Conservation (phyloP, 1,140 invertebrate genomes). For the Eufriesea mexicana region DNA sequence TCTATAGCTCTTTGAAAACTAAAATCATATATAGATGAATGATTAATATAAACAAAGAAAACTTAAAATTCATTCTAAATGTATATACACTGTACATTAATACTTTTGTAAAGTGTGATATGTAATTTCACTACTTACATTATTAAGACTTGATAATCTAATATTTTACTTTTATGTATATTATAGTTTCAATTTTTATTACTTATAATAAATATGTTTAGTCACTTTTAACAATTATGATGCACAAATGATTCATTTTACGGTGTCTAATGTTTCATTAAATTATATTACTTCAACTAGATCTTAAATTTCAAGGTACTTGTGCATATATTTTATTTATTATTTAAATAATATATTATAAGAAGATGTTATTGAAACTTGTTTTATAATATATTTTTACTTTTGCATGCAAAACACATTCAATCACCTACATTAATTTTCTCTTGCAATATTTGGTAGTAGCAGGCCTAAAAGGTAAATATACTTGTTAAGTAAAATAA, state of each 20-base stretch:
- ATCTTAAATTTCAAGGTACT: conserved; percentile 6
- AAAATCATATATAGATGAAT: neutral
- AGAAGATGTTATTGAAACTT: neutral
- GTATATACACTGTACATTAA: conserved; percentile 24
- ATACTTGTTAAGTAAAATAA: neutral
- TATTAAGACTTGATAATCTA: neutral
- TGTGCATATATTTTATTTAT: conserved; percentile 4
- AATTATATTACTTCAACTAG: conserved; percentile 8
- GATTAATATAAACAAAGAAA: conserved; percentile 10
- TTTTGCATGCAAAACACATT: conserved; percentile 26
- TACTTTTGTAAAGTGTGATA: conserved; percentile 2
- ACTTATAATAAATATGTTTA: conserved; percentile 17
- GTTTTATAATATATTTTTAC: neutral
- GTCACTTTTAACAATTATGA: conserved; percentile 8
- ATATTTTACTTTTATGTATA: conserved; percentile 3
- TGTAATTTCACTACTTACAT: conserved; percentile 23
- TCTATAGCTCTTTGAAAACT: neutral
- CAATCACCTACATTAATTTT: conserved; percentile 84
- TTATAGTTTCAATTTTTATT: neutral
- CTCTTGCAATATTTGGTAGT: conserved; percentile 88
- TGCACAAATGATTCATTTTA: conserved; percentile 3
- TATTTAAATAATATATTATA: conserved; percentile 10
- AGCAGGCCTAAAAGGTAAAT: conserved; percentile 85
- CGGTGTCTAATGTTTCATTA: neutral
- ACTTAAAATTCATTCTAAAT: neutral